Conservation (phyloP, 1,140 invertebrate genomes). For the Conus ventricosus region DNA sequence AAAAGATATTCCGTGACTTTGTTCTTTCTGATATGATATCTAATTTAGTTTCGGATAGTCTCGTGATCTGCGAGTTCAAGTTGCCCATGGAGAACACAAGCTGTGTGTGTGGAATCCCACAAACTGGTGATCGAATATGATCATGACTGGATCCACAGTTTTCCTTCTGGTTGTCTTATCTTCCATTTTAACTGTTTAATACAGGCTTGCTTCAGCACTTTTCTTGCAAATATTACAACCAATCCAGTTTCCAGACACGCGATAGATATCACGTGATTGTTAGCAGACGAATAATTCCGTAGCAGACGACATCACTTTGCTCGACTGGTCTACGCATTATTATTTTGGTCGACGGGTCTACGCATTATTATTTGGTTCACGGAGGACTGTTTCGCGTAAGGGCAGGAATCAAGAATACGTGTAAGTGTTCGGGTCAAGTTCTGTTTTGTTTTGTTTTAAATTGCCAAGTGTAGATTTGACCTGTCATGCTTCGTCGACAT, state of each 20-base stretch:
- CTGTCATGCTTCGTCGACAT: too few species aligned
- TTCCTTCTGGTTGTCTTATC: too few species aligned
- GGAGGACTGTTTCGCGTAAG: too few species aligned
- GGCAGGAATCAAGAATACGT: too few species aligned
- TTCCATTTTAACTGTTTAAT: not conserved
- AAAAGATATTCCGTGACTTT: not conserved
- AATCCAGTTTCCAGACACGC: not conserved
- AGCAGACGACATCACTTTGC: not conserved
- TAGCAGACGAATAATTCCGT: not conserved
- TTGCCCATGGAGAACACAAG: constrained; percentile 35
- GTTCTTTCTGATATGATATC: not conserved
- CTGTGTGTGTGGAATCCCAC: not conserved
- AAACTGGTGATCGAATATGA: not conserved
- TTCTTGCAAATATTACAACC: not conserved
- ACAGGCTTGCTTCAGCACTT: not conserved
- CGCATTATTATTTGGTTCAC: too few species aligned
- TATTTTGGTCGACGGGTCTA: too few species aligned
- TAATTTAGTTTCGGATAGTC: constrained; percentile 26
- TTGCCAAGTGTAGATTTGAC: too few species aligned
- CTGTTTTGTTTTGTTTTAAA: too few species aligned
- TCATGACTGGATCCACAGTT: not conserved
- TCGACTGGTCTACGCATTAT: not conserved
- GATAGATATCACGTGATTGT: not conserved
- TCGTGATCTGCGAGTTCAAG: not conserved
- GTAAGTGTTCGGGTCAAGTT: too few species aligned